Percentiles rank a stretch among this genome's conserved stretches.
These are phyloP conservation scores for Gymnoscelis rufifasciata DNA, from an alignment of 2,888 invertebrate species.

Conservation along the genomic window DNA sequence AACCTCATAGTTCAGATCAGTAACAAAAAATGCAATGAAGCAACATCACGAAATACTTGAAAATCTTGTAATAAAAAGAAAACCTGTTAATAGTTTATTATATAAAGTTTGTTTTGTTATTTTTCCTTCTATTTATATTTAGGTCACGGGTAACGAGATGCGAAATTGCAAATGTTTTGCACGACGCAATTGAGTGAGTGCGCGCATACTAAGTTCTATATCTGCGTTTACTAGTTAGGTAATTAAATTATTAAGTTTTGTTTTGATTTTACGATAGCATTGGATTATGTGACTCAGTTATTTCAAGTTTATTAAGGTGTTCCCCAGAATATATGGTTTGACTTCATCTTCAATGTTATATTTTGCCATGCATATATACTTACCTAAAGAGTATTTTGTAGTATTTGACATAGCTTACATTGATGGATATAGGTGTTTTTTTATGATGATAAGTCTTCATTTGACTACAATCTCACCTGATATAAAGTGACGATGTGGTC, in stretches of 20 bases:
- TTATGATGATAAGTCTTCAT: no score
- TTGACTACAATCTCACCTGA: no score
- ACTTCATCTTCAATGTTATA: no score
- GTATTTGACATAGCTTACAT: no score
- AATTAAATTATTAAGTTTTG: not conserved
- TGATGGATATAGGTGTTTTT: no score
- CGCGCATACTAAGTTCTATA: constrained; percentile 36
- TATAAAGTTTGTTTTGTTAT: constrained; percentile 13
- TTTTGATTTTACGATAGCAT: not conserved
- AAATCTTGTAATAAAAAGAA: not conserved
- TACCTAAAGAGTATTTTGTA: no score
- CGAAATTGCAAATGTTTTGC: constrained; percentile 30
- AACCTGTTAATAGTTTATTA: not conserved
- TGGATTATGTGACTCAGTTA: constrained; percentile 13
- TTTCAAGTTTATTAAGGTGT: no score
- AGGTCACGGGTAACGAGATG: constrained; percentile 42
- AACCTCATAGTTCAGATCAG: no score
- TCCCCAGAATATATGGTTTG: no score
- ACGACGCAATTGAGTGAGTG: constrained; percentile 32
- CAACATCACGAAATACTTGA: not conserved
- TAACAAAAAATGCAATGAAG: no score
- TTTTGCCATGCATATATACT: no score
- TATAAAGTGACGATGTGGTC: no score
- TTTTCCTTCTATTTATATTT: constrained; percentile 41
- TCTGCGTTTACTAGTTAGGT: constrained; percentile 8